Evolutionary conservation across 2,888 invertebrate genomes (phyloP), one percentile per base, ranked within the genome.

Genomic region (Nymphalis c-album): DNA sequence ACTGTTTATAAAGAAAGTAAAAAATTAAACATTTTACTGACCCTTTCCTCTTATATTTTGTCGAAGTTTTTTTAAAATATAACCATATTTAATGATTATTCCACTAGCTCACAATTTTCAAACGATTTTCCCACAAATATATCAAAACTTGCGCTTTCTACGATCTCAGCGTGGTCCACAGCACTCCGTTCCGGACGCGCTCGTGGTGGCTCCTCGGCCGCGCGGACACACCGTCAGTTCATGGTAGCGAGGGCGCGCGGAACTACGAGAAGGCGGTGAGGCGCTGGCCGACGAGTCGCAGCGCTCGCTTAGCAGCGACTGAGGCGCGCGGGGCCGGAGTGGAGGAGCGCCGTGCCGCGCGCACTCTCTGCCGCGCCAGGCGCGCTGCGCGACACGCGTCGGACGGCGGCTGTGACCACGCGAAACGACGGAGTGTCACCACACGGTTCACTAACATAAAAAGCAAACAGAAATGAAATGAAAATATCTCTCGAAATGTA

Each of bases 261-360:
- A 62, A 48, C 58, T 57, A 18, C 57, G 57, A 53, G 58, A 51
- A 68, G 53, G 64, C 8, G 58, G 40, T 18, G 48, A 50, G 46
- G 46, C 51, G 57, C 67, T 35, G 67, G 60, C 64, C 72, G 68
- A 68, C 71, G 71, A 66, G 68, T 66, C 63, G 67, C 65, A 60
- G 31, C 69, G 60, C 67, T 68, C 64, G 64, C 72, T 68, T 63
- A 64, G 59, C 59, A 63, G 65, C 72, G 71, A 72, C 67, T 69
- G 65, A 50, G 53, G 70, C 71, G 67, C 63, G 64, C 64, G 53
- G 63, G 40, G 60, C 60, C 63, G 60, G 64, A 13, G 51, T 51
- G 20, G 22, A 7, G 17, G 46, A 18, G 47, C 65, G 26, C 63
- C 45, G 63, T 57, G 63, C 71, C 61, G 64, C 59, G 67, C 57